phyloP scores from a whole-genome alignment of 2,888 invertebrate species.

The Rhingia campestris region DNA sequence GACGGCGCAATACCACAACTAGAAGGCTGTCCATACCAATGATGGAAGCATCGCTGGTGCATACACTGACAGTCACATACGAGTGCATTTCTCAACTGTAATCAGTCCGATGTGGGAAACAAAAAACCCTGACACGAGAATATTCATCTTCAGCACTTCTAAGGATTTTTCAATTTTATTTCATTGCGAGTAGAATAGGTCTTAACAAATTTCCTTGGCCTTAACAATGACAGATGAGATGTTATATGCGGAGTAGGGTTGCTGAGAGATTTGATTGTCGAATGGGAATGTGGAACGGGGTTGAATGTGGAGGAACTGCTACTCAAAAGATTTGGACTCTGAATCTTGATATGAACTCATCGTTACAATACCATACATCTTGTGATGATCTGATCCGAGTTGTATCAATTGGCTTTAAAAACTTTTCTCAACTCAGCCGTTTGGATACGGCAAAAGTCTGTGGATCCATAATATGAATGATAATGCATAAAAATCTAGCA shows the following conservation, averaged over 20 bases:
- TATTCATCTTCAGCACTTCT: constrained; percentile 2
- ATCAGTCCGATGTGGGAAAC: constrained; percentile 21
- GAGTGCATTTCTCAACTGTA: constrained; percentile 27
- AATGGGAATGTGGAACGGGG: no score
- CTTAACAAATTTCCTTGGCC: constrained; percentile 7
- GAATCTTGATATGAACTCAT: no score
- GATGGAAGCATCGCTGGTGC: constrained; percentile 35
- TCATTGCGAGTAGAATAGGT: constrained; percentile 1
- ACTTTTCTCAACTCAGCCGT: no score
- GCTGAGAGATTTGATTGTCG: no score
- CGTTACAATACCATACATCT: no score
- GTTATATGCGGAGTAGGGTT: not conserved
- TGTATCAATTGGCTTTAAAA: no score
- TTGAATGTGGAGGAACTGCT: no score
- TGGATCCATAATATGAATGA: no score
- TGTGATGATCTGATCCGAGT: no score
- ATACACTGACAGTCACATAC: constrained; percentile 34
- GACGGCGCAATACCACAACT: constrained; percentile 65
- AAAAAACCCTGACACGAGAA: not conserved
- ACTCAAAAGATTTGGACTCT: no score
- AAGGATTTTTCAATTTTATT: constrained; percentile 39
- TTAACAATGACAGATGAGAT: constrained; percentile 21
- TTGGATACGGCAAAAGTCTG: no score
- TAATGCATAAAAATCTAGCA: no score
- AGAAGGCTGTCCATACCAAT: constrained; percentile 38